Evolutionary conservation across 1,140 invertebrate genomes (phyloP).

Genomic region (Calliopsis andreniformis): DNA sequence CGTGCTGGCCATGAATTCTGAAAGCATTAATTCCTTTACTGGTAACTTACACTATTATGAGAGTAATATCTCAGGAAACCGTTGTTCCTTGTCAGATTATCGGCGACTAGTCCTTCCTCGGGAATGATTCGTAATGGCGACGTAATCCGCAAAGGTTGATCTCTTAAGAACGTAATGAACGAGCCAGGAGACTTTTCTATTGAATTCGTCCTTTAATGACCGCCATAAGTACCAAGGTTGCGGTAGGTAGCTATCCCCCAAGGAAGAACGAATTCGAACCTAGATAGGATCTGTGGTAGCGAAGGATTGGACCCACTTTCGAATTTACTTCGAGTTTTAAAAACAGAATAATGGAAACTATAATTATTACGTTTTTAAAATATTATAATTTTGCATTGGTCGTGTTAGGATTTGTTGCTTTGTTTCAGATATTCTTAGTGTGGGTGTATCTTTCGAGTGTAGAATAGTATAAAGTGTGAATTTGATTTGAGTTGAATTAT

Average conservation of each 20-base stretch:
- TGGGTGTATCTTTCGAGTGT: no score
- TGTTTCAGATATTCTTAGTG: no score
- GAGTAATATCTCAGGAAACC: no score
- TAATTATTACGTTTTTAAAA: no score
- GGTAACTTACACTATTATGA: neutral
- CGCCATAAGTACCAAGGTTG: slow-evolving; percentile 50
- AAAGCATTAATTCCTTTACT: neutral
- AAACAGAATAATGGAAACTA: no score
- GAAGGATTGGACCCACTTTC: neutral
- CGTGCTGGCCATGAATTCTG: no score
- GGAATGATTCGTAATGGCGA: slow-evolving; percentile 34
- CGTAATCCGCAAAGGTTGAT: slow-evolving; percentile 48
- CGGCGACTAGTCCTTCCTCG: neutral
- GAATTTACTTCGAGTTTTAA: neutral
- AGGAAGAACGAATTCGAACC: neutral
- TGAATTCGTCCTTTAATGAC: slow-evolving; percentile 57
- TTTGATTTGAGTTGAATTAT: no score
- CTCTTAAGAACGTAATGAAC: slow-evolving; percentile 57
- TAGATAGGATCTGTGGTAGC: neutral
- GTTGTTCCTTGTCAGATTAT: slow-evolving; percentile 28
- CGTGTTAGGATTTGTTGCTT: no score
- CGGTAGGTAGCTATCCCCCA: slow-evolving; percentile 12
- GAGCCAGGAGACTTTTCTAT: slow-evolving; percentile 52
- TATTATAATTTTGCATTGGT: no score
- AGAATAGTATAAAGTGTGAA: no score